Evolutionary conservation across 1,140 invertebrate genomes (phyloP).

Genomic region (Trachymyrmex septentrionalis): DNA sequence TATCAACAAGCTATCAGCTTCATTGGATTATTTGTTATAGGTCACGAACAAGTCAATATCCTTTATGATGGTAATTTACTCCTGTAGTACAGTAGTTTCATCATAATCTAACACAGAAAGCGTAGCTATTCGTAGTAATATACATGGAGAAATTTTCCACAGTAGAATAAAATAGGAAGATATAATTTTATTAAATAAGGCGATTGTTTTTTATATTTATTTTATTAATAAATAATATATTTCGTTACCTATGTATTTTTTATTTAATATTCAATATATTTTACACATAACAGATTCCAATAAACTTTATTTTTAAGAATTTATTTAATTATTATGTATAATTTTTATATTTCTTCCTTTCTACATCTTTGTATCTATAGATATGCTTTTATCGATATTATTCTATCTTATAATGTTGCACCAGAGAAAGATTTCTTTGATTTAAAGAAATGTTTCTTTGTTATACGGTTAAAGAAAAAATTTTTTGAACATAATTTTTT

Average conservation of each 20-base stretch:
- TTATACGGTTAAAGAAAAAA: no score
- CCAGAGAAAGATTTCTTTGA: no score
- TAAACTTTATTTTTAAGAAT: neutral
- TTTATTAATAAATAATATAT: slow-evolving; percentile 9
- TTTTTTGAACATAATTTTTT: no score
- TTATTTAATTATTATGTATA: neutral
- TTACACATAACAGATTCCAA: neutral
- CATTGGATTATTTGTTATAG: slow-evolving; percentile 20
- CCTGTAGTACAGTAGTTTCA: neutral
- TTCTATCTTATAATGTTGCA: neutral
- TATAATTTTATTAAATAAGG: neutral
- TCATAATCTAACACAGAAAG: neutral
- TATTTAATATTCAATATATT: neutral
- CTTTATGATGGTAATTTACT: neutral
- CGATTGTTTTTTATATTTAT: neutral
- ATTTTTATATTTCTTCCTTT: neutral
- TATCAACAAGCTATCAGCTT: neutral
- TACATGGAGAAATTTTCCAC: neutral
- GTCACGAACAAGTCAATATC: neutral
- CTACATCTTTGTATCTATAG: neutral
- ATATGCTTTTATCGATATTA: neutral
- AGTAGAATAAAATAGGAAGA: neutral
- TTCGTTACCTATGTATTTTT: neutral
- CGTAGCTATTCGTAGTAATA: neutral
- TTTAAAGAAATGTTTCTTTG: no score